Percentiles rank a stretch among this genome's conserved stretches.
Conservation (phyloP, 2,888 invertebrate genomes). For the Philonicus albiceps region DNA sequence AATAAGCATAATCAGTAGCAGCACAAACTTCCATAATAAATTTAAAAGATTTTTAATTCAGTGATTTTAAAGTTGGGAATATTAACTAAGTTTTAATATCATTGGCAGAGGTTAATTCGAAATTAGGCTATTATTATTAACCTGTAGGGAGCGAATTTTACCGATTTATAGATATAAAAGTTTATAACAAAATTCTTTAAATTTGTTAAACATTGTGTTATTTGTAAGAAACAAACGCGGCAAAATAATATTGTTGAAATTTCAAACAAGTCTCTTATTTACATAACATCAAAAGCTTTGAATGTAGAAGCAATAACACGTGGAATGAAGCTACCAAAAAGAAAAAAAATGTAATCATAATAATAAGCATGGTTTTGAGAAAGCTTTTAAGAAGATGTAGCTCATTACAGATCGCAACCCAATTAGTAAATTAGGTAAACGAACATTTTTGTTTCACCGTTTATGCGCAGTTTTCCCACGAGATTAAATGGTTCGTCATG, state of each 20-base stretch:
- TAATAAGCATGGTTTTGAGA: background rate
- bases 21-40: background rate
- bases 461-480: constrained; percentile 10
- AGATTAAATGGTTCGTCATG: background rate
- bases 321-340: too few species aligned
- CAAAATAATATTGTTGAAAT: background rate
- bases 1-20: background rate
- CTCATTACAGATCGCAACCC: background rate
- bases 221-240: too few species aligned
- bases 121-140: background rate
- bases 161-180: background rate
- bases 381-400: background rate
- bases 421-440: background rate
- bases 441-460: background rate
- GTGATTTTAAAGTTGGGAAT: background rate
- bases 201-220: too few species aligned
- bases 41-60: background rate
- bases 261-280: background rate
- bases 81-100: background rate
- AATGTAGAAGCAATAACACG: background rate
- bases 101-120: background rate
- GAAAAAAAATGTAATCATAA: too few species aligned
- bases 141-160: background rate
- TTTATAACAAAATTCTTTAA: background rate
- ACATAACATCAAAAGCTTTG: background rate